Conservation (phyloP, 2,888 invertebrate species). For the Callyntrura sp. region DNA sequence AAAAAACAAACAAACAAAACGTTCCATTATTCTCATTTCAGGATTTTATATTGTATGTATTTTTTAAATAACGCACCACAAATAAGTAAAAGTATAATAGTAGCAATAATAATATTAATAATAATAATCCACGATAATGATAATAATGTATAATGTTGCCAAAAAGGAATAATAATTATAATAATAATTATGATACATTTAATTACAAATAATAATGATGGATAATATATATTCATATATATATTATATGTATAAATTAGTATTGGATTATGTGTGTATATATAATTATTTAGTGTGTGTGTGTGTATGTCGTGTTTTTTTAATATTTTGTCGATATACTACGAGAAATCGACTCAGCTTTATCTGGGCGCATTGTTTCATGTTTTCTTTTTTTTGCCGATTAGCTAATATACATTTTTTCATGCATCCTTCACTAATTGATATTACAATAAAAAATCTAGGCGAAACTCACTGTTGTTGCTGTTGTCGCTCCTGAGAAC, state of each 20-base stretch:
- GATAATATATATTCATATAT: conserved; percentile 25
- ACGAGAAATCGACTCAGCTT: conserved; percentile 21
- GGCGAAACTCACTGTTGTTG: too few species aligned
- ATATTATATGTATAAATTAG: conserved; percentile 20
- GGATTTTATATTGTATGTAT: conserved; percentile 54
- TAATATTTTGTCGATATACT: conserved; percentile 15
- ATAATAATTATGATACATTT: conserved; percentile 36
- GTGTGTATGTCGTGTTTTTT: conserved; percentile 27
- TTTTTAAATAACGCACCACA: conserved; percentile 69
- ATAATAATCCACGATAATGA: too few species aligned
- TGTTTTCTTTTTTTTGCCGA: not conserved
- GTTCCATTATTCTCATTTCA: conserved; percentile 47
- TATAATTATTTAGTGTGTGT: conserved; percentile 18
- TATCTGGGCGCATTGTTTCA: not conserved
- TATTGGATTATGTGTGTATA: conserved; percentile 42
- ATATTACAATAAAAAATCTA: too few species aligned
- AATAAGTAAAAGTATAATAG: conserved; percentile 66
- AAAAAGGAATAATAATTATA: conserved; percentile 44
- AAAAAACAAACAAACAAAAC: conserved; percentile 39
- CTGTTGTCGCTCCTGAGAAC: not conserved
- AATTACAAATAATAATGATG: conserved; percentile 24
- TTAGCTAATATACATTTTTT: conserved; percentile 21
- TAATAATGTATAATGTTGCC: conserved; percentile 62
- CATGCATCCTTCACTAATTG: not conserved
- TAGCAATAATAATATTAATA: conserved; percentile 1